Conservation (phyloP, 2,113 vertebrate genomes). For the Pipa parva region DNA sequence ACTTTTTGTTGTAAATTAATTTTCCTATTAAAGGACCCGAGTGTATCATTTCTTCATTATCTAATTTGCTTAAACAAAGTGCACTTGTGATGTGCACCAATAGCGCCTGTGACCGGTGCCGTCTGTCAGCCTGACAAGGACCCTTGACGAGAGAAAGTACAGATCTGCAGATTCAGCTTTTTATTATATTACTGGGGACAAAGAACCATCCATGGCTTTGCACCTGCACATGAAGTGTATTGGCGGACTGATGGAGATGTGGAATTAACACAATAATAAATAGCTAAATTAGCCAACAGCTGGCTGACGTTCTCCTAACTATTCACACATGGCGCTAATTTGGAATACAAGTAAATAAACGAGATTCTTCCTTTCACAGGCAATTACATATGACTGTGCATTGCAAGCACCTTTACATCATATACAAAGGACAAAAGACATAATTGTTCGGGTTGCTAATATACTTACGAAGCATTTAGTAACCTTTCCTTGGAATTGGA, state of each 20-base stretch:
- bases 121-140: slow-evolving; percentile 32
- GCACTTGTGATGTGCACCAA: slow-evolving; percentile 21
- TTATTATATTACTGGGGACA: slow-evolving; percentile 22
- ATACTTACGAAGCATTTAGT: not conserved
- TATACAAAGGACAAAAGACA: slow-evolving; percentile 14
- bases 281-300: slow-evolving; percentile 38
- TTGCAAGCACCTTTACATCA: slow-evolving; percentile 8
- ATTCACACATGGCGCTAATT: slow-evolving; percentile 36
- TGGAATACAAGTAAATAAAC: slow-evolving; percentile 13
- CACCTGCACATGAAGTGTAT: slow-evolving; percentile 22
- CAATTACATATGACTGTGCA: slow-evolving; percentile 4
- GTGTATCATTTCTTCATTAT: slow-evolving; percentile 31
- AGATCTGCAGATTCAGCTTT: slow-evolving; percentile 22
- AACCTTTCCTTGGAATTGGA: slow-evolving; percentile 11
- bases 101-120: slow-evolving; percentile 19
- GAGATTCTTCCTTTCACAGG: not conserved
- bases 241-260: slow-evolving; percentile 17
- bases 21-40: not conserved
- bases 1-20: not conserved
- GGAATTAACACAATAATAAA: slow-evolving; percentile 39
- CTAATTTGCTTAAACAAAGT: slow-evolving; percentile 27
- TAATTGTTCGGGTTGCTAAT: slow-evolving; percentile 23
- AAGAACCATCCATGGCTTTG: slow-evolving; percentile 5
- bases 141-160: slow-evolving; percentile 20
- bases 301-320: slow-evolving; percentile 27